Evolutionary conservation across 2,888 invertebrate species (phyloP).

Genomic region (Coecobrya sp.): DNA sequence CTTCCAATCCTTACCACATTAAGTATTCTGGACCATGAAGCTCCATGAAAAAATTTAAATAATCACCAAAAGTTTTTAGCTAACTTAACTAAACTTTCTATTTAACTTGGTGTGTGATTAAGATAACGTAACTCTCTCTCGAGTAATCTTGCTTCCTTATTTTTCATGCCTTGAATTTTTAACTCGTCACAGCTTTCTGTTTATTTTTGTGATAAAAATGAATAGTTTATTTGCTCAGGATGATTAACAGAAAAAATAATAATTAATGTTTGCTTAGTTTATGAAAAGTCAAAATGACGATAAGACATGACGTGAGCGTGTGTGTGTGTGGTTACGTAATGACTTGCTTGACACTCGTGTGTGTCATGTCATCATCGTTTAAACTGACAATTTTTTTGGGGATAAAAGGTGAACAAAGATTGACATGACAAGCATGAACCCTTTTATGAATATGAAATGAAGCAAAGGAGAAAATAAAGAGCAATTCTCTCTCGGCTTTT

Average conservation of each 20-base stretch:
- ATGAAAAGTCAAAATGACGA: neutral
- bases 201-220: neutral
- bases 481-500: neutral
- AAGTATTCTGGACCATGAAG: neutral
- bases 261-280: no score
- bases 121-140: neutral
- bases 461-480: conserved; percentile 5
- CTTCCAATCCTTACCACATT: neutral
- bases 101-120: no score
- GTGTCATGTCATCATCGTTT: no score
- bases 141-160: neutral
- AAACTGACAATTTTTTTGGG: neutral
- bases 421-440: conserved; percentile 17
- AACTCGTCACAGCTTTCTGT: neutral
- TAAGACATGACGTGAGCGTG: neutral
- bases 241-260: no score
- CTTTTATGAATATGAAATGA: conserved; percentile 67
- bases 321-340: conserved; percentile 69
- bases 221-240: neutral
- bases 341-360: neutral
- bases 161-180: neutral
- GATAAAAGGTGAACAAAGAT: neutral
- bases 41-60: neutral
- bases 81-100: neutral
- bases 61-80: neutral